Conservation (phyloP, 2,888 invertebrate species). For the Pheosia gnoma region DNA sequence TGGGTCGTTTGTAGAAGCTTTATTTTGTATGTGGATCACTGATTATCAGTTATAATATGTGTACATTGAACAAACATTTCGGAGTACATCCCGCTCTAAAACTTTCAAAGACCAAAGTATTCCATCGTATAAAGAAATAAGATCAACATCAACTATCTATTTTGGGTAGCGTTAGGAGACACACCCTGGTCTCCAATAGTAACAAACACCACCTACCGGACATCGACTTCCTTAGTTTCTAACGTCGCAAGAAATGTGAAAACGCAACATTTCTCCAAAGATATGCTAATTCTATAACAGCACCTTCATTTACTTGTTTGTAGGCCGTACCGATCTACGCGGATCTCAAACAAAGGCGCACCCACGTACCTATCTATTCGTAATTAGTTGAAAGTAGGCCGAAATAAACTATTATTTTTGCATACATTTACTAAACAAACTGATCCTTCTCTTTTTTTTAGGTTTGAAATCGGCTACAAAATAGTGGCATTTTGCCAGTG, state of each 20-base stretch:
- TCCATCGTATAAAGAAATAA: no score
- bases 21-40: no score
- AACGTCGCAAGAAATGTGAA: constrained; percentile 11
- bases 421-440: neutral
- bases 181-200: neutral
- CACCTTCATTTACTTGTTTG: constrained; percentile 26
- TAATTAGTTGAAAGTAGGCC: constrained; percentile 63
- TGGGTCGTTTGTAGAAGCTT: no score
- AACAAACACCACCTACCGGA: neutral
- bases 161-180: neutral
- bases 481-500: no score
- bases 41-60: no score
- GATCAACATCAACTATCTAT: neutral
- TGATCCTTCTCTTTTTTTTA: neutral
- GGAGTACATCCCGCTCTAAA: no score
- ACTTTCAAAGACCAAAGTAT: no score
- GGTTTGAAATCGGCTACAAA: no score
- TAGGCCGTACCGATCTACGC: constrained; percentile 31
- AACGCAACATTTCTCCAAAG: constrained; percentile 22
- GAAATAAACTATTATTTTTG: constrained; percentile 17
- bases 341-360: constrained; percentile 39
- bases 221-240: constrained; percentile 6
- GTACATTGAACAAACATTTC: no score
- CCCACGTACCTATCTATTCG: constrained; percentile 47
- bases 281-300: constrained; percentile 27